A percentile compares a stretch with the other conserved stretches of the same genome.
phyloP scores from a whole-genome alignment of 2,888 invertebrate species.

The Tipula helvola region DNA sequence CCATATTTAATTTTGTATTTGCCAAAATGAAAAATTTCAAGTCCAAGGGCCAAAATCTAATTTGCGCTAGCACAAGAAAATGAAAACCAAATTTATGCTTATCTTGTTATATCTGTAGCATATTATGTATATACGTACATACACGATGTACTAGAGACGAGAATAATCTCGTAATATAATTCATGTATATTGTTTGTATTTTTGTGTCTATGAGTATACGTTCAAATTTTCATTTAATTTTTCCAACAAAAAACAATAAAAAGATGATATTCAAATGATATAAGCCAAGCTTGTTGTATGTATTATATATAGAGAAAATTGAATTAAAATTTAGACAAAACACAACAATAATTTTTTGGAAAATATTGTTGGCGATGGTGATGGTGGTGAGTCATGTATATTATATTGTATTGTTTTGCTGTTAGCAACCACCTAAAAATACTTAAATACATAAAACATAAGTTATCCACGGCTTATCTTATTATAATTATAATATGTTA shows the following conservation, averaged over 20 bases:
- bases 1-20: not conserved
- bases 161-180: not conserved
- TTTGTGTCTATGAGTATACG: too few relatives aligned
- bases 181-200: not conserved
- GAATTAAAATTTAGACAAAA: not conserved
- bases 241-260: not conserved
- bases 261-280: not conserved
- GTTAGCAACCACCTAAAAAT: not conserved
- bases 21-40: not conserved
- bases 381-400: not conserved
- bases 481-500: constrained; percentile 4
- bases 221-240: not conserved
- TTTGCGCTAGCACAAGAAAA: not conserved
- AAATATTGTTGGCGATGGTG: not conserved
- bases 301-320: not conserved
- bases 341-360: not conserved
- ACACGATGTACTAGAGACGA: not conserved
- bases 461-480: not conserved
- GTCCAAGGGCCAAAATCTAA: not conserved
- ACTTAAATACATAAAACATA: not conserved
- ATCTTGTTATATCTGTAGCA: not conserved
- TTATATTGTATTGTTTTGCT: not conserved
- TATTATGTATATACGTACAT: not conserved
- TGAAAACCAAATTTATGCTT: not conserved
- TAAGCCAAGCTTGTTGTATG: not conserved